Evolutionary conservation across 2,113 vertebrate species (phyloP).

Genomic region (Aegotheles bennettii): DNA sequence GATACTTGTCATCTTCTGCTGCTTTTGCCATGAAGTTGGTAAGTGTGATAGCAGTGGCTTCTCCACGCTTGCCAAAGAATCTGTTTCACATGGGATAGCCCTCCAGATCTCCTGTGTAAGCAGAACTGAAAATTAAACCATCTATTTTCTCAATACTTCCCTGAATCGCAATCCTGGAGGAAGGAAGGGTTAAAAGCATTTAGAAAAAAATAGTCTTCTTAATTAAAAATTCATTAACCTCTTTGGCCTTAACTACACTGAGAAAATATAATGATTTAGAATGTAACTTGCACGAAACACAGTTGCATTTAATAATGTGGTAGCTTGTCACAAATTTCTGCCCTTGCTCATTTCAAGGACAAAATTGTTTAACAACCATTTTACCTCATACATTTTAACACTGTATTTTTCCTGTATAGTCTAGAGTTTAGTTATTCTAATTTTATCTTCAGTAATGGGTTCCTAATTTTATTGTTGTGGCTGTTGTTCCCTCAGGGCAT

Average conservation of each 20-base stretch:
- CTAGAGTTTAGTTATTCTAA: constrained; percentile 25
- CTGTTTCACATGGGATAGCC: background rate
- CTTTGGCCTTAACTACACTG: background rate
- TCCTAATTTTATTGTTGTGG: constrained; percentile 48
- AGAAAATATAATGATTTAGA: background rate
- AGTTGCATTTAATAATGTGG: background rate
- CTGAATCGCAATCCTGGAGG: background rate
- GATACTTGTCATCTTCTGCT: background rate
- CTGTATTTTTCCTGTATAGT: background rate
- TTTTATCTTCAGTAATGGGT: constrained; percentile 38
- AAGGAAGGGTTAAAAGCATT: background rate
- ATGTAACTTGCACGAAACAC: background rate
- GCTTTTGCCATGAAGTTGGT: background rate
- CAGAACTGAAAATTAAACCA: background rate
- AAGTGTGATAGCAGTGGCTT: background rate
- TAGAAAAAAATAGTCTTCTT: background rate
- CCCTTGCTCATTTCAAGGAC: background rate
- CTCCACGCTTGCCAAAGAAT: background rate
- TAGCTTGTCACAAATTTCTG: background rate
- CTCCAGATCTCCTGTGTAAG: background rate
- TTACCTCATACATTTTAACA: constrained; percentile 21
- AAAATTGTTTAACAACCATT: constrained; percentile 11
- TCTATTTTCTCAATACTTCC: background rate
- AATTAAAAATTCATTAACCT: background rate
- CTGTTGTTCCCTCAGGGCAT: background rate